Conservation (phyloP, 2,113 vertebrate species). For the Sinosuthora webbiana region DNA sequence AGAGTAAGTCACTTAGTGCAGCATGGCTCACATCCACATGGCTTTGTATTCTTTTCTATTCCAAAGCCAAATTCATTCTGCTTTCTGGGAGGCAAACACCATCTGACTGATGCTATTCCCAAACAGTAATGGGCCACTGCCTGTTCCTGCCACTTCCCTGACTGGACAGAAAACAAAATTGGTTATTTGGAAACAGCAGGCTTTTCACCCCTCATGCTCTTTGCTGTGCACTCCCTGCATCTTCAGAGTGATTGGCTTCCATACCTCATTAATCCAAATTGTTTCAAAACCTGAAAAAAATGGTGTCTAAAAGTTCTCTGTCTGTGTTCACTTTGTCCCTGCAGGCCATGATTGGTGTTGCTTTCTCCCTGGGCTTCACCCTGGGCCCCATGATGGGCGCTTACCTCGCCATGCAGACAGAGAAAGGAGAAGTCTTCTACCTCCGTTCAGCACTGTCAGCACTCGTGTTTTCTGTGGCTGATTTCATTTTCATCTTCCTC, state of each 20-base stretch:
- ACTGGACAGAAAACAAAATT: not conserved
- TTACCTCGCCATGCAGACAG: slow-evolving; percentile 77
- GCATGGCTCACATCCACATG: not conserved
- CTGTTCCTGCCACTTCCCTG: not conserved
- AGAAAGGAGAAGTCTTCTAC: slow-evolving; percentile 77
- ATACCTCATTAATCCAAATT: not conserved
- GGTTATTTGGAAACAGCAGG: not conserved
- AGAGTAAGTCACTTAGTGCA: not conserved
- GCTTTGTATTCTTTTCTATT: not conserved
- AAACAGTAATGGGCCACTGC: not conserved
- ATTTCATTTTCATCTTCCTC: slow-evolving; percentile 86
- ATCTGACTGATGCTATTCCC: not conserved
- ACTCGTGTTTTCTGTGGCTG: slow-evolving; percentile 77
- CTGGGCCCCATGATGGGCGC: slow-evolving; percentile 92
- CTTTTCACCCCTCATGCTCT: not conserved
- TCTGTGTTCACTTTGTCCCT: not conserved
- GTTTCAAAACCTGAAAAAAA: not conserved
- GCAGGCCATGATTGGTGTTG: slow-evolving; percentile 92
- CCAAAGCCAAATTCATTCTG: not conserved
- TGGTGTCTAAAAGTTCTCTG: not conserved
- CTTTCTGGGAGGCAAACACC: not conserved
- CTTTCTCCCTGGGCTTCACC: slow-evolving; percentile 95
- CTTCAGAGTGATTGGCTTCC: not conserved
- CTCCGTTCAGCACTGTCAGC: slow-evolving; percentile 82
- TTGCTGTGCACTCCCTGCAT: not conserved